A percentile compares a stretch with the other conserved stretches of the same genome.
Conservation (phyloP, 2,888 invertebrate genomes). For the Standfussiana lucernea region DNA sequence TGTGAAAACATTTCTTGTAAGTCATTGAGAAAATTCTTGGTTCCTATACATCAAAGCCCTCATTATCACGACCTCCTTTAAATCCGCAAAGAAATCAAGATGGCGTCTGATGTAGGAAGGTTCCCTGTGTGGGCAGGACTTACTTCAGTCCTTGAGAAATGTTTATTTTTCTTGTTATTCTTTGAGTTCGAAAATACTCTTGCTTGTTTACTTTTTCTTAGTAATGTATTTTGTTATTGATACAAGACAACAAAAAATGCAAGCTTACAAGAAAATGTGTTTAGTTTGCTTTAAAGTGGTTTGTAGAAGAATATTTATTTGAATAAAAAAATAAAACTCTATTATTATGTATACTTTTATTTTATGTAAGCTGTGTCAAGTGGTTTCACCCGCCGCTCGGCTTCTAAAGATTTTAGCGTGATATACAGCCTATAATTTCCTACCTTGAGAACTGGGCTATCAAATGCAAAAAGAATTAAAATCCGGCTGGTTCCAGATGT, state of each 20-base stretch:
- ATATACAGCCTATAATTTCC: no score
- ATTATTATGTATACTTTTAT: not conserved
- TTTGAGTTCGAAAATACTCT: not conserved
- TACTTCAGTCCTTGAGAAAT: slow-evolving; percentile 2
- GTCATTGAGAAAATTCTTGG: not conserved
- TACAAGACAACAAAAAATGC: no score
- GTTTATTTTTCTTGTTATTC: not conserved
- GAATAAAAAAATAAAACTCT: not conserved
- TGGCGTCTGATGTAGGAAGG: slow-evolving; percentile 9
- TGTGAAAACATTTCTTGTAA: not conserved
- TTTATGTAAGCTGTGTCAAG: not conserved
- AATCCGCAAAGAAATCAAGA: slow-evolving; percentile 17
- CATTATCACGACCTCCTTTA: slow-evolving; percentile 10
- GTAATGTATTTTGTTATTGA: not conserved
- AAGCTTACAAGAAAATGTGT: not conserved
- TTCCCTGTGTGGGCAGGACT: slow-evolving; percentile 10
- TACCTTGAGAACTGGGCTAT: no score
- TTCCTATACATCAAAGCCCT: not conserved
- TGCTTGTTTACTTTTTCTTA: not conserved
- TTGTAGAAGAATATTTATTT: not conserved
- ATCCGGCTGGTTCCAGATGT: no score
- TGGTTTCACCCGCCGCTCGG: not conserved
- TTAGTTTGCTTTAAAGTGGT: not conserved
- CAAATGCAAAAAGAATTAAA: no score
- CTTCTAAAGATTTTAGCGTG: no score